phyloP scores from a whole-genome alignment of 2,888 invertebrate species.

The Eurytoma californica region DNA sequence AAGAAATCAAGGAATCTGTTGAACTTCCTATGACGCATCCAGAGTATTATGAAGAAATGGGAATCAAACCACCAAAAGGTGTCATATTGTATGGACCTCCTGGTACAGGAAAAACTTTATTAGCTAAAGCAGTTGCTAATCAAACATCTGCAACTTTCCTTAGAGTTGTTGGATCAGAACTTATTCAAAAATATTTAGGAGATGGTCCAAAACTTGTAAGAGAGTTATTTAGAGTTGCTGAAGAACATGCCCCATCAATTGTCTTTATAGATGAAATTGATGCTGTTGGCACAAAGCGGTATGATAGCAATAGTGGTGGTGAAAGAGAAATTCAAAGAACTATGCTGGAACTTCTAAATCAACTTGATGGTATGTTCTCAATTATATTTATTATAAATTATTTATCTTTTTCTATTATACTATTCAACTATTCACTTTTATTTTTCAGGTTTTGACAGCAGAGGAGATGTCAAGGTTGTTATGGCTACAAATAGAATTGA shows the following conservation, averaged over 20 bases:
- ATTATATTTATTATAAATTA: conserved; percentile 82
- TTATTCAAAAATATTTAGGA: conserved; percentile 99
- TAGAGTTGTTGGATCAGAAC: conserved; percentile 98
- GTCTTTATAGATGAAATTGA: conserved; percentile 99
- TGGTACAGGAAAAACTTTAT: conserved; percentile 97
- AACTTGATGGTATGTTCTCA: conserved; percentile 88
- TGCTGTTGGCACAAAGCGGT: conserved; percentile 98
- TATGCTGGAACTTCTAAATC: conserved; percentile 99
- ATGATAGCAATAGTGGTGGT: conserved; percentile 99
- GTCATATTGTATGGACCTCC: conserved; percentile 99
- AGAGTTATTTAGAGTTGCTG: conserved; percentile 98
- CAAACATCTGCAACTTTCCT: conserved; percentile 99
- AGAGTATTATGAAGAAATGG: conserved; percentile 99
- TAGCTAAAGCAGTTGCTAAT: conserved; percentile 99
- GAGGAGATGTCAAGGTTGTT: conserved; percentile 82
- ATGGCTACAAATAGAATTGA: conserved; percentile 99
- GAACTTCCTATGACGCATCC: conserved; percentile 99
- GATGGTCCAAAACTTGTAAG: conserved; percentile 99
- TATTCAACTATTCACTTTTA: conserved; percentile 19
- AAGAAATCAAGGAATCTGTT: conserved; percentile 98
- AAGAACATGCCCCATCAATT: conserved; percentile 99
- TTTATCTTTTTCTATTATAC: conserved; percentile 25
- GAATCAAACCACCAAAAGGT: conserved; percentile 99
- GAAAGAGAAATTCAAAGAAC: conserved; percentile 99
- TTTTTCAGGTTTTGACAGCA: conserved; percentile 70